phyloP scores from a whole-genome alignment of 1,140 invertebrate species.

The Magallana ariakensis region DNA sequence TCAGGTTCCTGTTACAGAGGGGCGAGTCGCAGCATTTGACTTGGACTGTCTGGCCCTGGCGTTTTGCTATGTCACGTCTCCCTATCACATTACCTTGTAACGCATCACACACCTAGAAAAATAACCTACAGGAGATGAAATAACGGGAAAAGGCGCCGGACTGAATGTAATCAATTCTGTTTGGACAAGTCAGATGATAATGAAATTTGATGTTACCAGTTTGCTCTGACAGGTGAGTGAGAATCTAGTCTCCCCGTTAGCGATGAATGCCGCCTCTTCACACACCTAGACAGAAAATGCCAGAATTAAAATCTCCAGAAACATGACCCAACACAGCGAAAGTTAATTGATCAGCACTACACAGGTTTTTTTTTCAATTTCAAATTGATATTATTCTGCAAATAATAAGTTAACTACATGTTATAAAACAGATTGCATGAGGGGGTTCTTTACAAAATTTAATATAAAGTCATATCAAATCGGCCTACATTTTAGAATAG shows the following conservation, averaged over 20 bases:
- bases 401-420: no score
- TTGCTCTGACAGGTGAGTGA: slow-evolving; percentile 57
- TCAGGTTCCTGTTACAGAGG: slow-evolving; percentile 53
- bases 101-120: slow-evolving; percentile 51
- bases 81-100: slow-evolving; percentile 44
- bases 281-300: slow-evolving; percentile 19
- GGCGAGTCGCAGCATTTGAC: slow-evolving; percentile 55
- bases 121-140: neutral
- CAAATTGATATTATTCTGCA: no score
- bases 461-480: no score
- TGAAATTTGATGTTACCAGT: slow-evolving; percentile 28
- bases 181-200: no score
- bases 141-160: no score
- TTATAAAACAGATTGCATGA: no score
- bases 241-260: slow-evolving; percentile 46
- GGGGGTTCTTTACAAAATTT: no score
- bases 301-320: neutral
- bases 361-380: no score
- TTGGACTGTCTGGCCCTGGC: slow-evolving; percentile 42
- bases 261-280: slow-evolving; percentile 54
- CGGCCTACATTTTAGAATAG: no score
- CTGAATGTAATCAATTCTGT: no score
- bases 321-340: no score
- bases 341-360: no score
- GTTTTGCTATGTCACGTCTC: neutral